Evolutionary conservation across 2,113 vertebrate genomes (phyloP).

Genomic region (Aspiorhynchus laticeps): DNA sequence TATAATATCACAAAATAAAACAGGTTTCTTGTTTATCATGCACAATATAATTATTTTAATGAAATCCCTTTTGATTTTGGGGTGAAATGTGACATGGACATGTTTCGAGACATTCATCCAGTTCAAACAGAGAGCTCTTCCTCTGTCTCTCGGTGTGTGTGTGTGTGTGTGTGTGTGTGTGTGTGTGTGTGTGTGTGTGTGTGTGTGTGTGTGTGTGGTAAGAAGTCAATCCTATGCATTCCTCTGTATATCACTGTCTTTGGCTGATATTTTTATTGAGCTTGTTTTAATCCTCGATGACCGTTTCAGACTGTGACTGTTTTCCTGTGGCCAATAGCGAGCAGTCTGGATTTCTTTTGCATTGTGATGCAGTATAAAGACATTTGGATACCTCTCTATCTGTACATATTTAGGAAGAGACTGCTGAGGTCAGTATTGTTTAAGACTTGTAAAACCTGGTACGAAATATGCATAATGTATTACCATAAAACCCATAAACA

Average conservation of each 20-base stretch:
- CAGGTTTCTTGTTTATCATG: slow-evolving; percentile 8
- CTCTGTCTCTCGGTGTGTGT: not conserved
- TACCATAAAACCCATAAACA: slow-evolving; percentile 2
- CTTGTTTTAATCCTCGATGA: not conserved
- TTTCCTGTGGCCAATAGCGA: slow-evolving; percentile 32
- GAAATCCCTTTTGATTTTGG: not conserved
- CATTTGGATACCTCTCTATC: slow-evolving; percentile 11
- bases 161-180: not conserved
- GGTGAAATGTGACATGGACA: not conserved
- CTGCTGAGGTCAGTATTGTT: not conserved
- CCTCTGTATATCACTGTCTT: not conserved
- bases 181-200: not conserved
- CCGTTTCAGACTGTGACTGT: slow-evolving; percentile 21
- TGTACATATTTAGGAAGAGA: slow-evolving; percentile 22
- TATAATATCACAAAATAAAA: not conserved
- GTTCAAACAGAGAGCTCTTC: not conserved
- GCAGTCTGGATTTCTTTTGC: slow-evolving; percentile 38
- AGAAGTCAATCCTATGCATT: slow-evolving; percentile 17
- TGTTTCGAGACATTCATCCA: not conserved
- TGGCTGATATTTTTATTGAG: not conserved
- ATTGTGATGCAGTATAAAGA: slow-evolving; percentile 32
- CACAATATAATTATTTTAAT: not conserved
- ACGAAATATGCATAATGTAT: not conserved
- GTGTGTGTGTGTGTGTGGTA: not conserved
- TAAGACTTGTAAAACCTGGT: not conserved